Evolutionary conservation across 2,888 invertebrate genomes (phyloP), one percentile per base, ranked within the genome.

Genomic region (Lysandra bellargus): DNA sequence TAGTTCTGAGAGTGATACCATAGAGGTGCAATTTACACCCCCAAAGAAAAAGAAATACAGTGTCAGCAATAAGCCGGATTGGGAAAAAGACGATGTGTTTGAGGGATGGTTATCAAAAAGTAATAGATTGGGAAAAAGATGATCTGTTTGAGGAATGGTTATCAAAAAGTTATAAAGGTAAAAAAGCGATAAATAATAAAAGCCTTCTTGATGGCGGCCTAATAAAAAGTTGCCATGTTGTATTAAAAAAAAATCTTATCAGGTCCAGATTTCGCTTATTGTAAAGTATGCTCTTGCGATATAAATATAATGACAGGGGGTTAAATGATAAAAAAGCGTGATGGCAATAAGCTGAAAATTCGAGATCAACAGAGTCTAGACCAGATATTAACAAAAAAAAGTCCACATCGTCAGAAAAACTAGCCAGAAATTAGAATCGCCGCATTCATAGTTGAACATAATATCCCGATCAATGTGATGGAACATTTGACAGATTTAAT

Each of bases 401-500:
- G n/a, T 57, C 57, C 17, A 57, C 57, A 57, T 57, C 57, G 57
- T 57, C n/a, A 75, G 23, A 75, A 40, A 75, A 75, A 78, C 61
- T 57, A 57, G 57, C 17, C 53, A 53, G 79, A 79, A 77, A 77
- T 79, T 44, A 33, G 64, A 69, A n/a, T 79, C 5, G 30, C 79
- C 12, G 40, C 37, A 57, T 79, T 79, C 69, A 53, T 79, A 75
- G 77, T 77, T 69, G 80, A 81, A 40, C 80, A 80, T 60, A 81
- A 81, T 30, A 33, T 80, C 5, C 53, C 80, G 14, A 78, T 80
- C 37, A 78, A 79, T 72, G 23, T 64, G 6, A 78, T 79, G 37
- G 80, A 81, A 72, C 79, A 81, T 78, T 76, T 81, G 5, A 78
- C 81, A 37, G 44, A 81, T 72, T 76, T 80, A 49, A 44, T 81